Base-by-base conservation (phyloP, 2,888 invertebrate genomes). In the Tubulanus polymorphus region DNA sequence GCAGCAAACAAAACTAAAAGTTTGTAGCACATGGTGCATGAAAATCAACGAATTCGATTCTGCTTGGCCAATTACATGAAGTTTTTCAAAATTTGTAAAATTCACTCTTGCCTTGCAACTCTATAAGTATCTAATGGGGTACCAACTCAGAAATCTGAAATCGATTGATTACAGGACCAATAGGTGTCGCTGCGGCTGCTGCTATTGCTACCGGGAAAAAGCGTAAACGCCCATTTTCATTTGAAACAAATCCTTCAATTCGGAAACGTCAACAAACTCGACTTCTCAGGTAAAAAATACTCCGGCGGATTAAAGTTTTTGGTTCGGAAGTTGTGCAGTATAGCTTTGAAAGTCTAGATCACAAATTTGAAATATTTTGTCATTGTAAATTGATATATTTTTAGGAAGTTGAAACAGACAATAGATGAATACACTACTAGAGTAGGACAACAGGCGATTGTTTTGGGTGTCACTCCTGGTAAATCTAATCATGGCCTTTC, bases 191-290 rank as follows among this genome's bases (percentile, higher is more conserved):
- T 23, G 95, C 95, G 2, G 95, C 95, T 2, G 94, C 95, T 45
- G 95, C 95, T 45, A 95, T 95, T 68, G 91, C 92, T 25, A 93
- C 94, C 2, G 91, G 69, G 15, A 94, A 94, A 80, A 95, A 95
- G 76, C 85, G 93, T 71, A 94, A 94, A 82, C 83, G 94, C 68
- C 93, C 93, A 37, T 94, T 95, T 82, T 90, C 92, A 56, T 95
- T 95, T 80, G 95, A 96, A 82, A 94, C 94, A 52, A 95, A 95
- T 83, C 95, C 95, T 1, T 94, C 94, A 37, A 93, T 94, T 65
- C 84, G 95, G 70, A 95, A 95, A 81, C 84, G 95, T 52, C 95
- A 95, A 80, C 95, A 95, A 80, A 95, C 95, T 75, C 85, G 95
- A 72, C 82, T 96, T 61, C 82, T 95, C 35, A 72, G 78, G 78